These are phyloP conservation scores for human DNA, from an alignment of 2,113 vertebrate genomes.

Conservation along the genomic window GRCh38 chr6:97558001-97558500, in stretches of 20 bases:
- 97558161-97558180: slow-evolving; percentile 54
- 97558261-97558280: slow-evolving; percentile 14
- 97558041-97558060: slow-evolving; percentile 61
- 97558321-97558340: neutral
- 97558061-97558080: slow-evolving; percentile 45
- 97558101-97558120: slow-evolving; percentile 40
- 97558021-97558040: slow-evolving; percentile 61
- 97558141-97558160: slow-evolving; percentile 57
- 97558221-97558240: slow-evolving; percentile 32
- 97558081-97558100: slow-evolving; percentile 10
- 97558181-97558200: slow-evolving; percentile 49
- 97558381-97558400: neutral
- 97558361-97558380: neutral
- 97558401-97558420: neutral
- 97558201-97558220: neutral
- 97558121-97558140: slow-evolving; percentile 43
- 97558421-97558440: slow-evolving; percentile 17
- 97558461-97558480: neutral
- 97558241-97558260: slow-evolving; percentile 24
- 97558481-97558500: neutral
- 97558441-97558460: neutral
- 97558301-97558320: neutral
- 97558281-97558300: slow-evolving; percentile 52
- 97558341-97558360: slow-evolving; percentile 1
- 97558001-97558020: slow-evolving; percentile 54